A percentile compares a stretch with the other conserved stretches of the same genome.
phyloP scores from a whole-genome alignment of 2,797 vertebrate species.

The Limosa lapponica region DNA sequence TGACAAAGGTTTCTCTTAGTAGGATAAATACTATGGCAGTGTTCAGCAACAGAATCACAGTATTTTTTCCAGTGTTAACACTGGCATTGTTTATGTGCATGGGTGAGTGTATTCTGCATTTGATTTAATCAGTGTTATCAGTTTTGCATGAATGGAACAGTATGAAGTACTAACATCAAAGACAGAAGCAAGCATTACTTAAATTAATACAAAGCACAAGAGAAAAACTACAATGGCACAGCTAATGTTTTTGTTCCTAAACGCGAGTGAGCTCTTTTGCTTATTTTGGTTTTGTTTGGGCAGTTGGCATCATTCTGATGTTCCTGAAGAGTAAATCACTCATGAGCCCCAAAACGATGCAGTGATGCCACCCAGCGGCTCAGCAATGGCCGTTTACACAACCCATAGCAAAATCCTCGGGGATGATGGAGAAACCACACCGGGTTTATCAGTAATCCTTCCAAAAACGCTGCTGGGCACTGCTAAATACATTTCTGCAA shows the following conservation, averaged over 20 bases:
- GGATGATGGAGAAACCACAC: fast-evolving
- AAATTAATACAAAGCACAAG: background rate
- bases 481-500: background rate
- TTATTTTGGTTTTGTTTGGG: background rate
- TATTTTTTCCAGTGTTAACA: background rate
- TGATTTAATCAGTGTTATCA: background rate
- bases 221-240: background rate
- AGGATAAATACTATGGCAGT: background rate
- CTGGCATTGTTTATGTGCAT: background rate
- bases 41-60: background rate
- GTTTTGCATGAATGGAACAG: background rate
- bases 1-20: background rate
- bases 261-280: background rate
- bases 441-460: fast-evolving
- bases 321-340: background rate
- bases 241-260: background rate
- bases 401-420: background rate
- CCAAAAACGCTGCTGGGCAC: background rate
- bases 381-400: background rate
- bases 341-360: background rate
- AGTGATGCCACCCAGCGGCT: slow-evolving; percentile 50
- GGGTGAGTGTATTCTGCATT: background rate
- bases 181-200: background rate
- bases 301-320: background rate
- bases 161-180: background rate